A percentile compares a stretch with the other conserved stretches of the same genome.
Evolutionary conservation across 2,888 invertebrate genomes (phyloP).

Genomic region (Monochamus alternatus): DNA sequence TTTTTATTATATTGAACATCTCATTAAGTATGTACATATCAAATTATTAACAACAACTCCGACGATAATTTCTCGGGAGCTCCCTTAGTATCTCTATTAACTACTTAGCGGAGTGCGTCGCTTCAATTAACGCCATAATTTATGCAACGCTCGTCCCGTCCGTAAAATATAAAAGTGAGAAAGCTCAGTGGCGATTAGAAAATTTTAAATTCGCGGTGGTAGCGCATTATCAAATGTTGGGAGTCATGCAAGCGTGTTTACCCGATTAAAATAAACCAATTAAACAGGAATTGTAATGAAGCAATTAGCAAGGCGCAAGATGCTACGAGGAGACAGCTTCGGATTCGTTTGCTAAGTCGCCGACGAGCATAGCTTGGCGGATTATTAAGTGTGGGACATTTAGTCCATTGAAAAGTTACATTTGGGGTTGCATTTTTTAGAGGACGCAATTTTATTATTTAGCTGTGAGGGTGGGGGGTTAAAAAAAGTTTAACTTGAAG

Average conservation of each 20-base stretch:
- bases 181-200: conserved; percentile 18
- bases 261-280: conserved; percentile 39
- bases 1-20: not conserved
- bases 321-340: conserved; percentile 20
- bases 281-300: conserved; percentile 39
- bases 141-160: conserved; percentile 21
- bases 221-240: conserved; percentile 32
- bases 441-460: too few species aligned
- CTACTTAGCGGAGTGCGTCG: conserved; percentile 14
- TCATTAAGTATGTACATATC: conserved; percentile 21
- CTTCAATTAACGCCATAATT: conserved; percentile 23
- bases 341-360: conserved; percentile 15
- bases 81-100: conserved; percentile 21
- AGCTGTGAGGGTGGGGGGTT: too few species aligned
- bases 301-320: conserved; percentile 38
- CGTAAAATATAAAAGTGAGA: conserved; percentile 9
- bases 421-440: too few species aligned
- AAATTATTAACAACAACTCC: conserved; percentile 12
- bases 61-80: conserved; percentile 20
- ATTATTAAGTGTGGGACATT: not conserved
- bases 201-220: conserved; percentile 27
- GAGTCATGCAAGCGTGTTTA: conserved; percentile 31
- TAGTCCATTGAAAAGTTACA: too few species aligned
- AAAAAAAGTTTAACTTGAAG: too few species aligned
- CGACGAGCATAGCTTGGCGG: conserved; percentile 1